Base-by-base conservation (phyloP, 2,888 invertebrate species). In the Balanococcus diminutus region DNA sequence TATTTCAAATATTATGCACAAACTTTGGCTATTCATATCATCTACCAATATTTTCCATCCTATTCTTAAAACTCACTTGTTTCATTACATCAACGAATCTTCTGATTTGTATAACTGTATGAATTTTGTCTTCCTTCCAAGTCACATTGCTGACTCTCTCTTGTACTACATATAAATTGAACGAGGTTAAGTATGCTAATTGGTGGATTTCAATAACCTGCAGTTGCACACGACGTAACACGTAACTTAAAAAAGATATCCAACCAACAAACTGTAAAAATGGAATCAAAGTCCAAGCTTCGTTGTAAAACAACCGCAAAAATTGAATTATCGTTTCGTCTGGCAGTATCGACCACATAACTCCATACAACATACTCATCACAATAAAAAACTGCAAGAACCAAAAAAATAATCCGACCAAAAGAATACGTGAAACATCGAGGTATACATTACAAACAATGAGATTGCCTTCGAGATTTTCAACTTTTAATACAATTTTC, bases 1-100 rank as follows among this genome's bases (percentile, higher is more conserved):
- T n/a, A n/a, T n/a, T n/a, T n/a, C n/a, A 42, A 42, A 42, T 5
- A n/a, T n/a, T 14, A 42, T 42, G 0, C 9, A 0, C 11, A 11
- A 42, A 14, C 14, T 42, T 42, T 42, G 14, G 2, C 14, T 5
- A 39, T 6, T 39, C 39, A 11, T 16, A 46, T 1, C 46, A 16
- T 4, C 2, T n/a, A 46, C n/a, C 46, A n/a, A n/a, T 1, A n/a
- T n/a, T n/a, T 36, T 46, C n/a, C n/a, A 46, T n/a, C n/a, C n/a
- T n/a, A n/a, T n/a, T n/a, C n/a, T n/a, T n/a, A n/a, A n/a, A n/a
- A 31, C 67, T 67, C 28, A 67, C 67, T 16, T 67, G 67, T 67
- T 67, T 67, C 28, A 67, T 28, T 14, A 67, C 67, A 28, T 6
- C 14, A 14, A 67, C 16, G 2, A 67, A 19, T 16, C 67, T 25